Base-by-base conservation (phyloP, 2,888 invertebrate genomes). In the Scrobipalpa costella region DNA sequence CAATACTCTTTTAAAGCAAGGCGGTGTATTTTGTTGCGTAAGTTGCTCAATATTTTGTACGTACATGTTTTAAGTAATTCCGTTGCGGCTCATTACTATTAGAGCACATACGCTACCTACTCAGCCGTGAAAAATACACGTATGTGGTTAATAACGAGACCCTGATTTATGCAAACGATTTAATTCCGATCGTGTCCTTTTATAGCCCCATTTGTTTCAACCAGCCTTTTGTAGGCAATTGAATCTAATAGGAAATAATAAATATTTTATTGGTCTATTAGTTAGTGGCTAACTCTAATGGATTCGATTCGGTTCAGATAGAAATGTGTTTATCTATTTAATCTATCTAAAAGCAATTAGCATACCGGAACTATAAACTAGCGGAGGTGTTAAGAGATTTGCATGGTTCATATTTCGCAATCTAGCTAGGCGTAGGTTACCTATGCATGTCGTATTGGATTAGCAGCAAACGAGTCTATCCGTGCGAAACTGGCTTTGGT, bases 61-160 rank as follows among this genome's bases (percentile, higher is more conserved):
- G 34, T 55, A 55, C 64, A 64, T 60, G 38, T 9, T 55, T 63
- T 63, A 73, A 75, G 73, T 72, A 72, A 80, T 74, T 78, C 68
- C 69, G 81, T 77, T 71, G 69, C 79, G 79, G 76, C 78, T 81
- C 82, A 82, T 82, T 84, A 78, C 72, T 60, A 19, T 34, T 65
- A 61, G 66, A 77, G 71, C 71, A 72, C 70, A 73, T 73, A 74
- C 73, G 71, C 78, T 80, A 75, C 73, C 73, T 81, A 79, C 63
- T 81, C 75, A 70, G 68, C 80, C 76, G 77, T 79, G 76, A 80
- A 81, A 73, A 79, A 66, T 66, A 76, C 68, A 71, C 73, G 69
- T 72, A 67, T 73, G 73, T 76, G 71, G 74, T 79, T 77, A 74
- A 73, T 78, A 83, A 83, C 76, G 71, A 81, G 81, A 81, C 81